Base-by-base conservation (phyloP, 2,797 vertebrate species). In the Spea hammondii region DNA sequence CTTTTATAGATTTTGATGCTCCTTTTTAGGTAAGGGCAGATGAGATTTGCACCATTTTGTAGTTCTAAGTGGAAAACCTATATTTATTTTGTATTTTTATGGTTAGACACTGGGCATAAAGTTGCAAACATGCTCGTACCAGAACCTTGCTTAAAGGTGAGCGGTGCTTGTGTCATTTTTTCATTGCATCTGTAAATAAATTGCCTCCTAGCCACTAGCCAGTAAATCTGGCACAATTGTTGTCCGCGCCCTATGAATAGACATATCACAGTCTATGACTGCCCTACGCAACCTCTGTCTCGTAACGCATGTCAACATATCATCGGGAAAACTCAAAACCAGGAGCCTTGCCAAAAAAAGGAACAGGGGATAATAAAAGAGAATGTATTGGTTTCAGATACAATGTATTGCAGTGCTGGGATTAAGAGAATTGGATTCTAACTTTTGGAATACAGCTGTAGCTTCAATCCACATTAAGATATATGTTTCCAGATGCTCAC, bases 401-500 rank as follows among this genome's bases (percentile, higher is more conserved):
- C 70, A 69, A 13, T 72, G 49, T 66, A 76, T 76, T 71, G 79
- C 73, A 76, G 69, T 12, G 14, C 48, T 73, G 64, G 70, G 70
- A 82, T 73, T 77, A 77, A 62, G 68, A 76, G 74, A 51, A 73
- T 68, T 73, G 72, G 70, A 48, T 50, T 69, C 48, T 47, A 74
- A 66, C 57, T 73, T 79, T 68, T 53, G 72, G 12, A 79, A 74
- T 53, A 51, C 79, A 82, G 79, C 79, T 82, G 79, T 62, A 82
- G 65, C 77, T 82, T 73, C 79, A 73, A 77, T 82, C 72, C 68
- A 73, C 55, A 76, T 77, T 69, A 82, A 77, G 64, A 77, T 82
- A 76, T 80, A 82, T 55, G 70, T 73, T 82, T 77, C 79, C 79
- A 82, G 79, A 82, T 82, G 79, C 79, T 82, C 55, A 60, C 5